Percentiles rank a stretch among this genome's conserved stretches.
These are phyloP conservation scores for Sebastes cheni DNA, from an alignment of 2,797 vertebrate genomes.

Conservation along the genomic window DNA sequence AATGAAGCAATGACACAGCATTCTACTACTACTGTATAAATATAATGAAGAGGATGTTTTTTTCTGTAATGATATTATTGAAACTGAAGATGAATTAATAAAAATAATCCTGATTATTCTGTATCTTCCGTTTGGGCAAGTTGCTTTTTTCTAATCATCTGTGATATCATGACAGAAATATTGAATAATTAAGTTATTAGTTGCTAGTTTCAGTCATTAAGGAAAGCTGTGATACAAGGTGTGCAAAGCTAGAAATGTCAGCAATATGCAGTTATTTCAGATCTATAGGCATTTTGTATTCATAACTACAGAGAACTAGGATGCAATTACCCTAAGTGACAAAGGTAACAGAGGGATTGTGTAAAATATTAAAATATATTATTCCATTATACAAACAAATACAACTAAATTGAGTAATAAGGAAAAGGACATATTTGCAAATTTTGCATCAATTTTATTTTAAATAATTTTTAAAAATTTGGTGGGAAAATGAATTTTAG, in stretches of 20 bases:
- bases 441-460: not conserved
- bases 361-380: not conserved
- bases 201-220: not conserved
- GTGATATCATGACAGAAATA: not conserved
- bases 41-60: slow-evolving; percentile 77
- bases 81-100: slow-evolving; percentile 96
- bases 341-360: too few species aligned
- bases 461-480: not conserved
- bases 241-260: not conserved
- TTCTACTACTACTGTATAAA: slow-evolving; percentile 80
- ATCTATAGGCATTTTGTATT: not conserved
- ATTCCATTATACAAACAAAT: not conserved
- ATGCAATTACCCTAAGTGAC: not conserved
- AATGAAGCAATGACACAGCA: slow-evolving; percentile 82
- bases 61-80: slow-evolving; percentile 97
- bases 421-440: not conserved
- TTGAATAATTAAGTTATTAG: not conserved
- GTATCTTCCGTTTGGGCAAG: slow-evolving; percentile 69
- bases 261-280: not conserved
- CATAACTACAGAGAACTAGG: not conserved
- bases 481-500: too few species aligned
- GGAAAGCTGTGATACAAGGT: not conserved
- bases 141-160: not conserved
- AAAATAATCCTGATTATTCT: slow-evolving; percentile 96
- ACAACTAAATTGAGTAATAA: not conserved